Evolutionary conservation across 2,888 invertebrate genomes (phyloP).

Genomic region (Coelopa pilipes): DNA sequence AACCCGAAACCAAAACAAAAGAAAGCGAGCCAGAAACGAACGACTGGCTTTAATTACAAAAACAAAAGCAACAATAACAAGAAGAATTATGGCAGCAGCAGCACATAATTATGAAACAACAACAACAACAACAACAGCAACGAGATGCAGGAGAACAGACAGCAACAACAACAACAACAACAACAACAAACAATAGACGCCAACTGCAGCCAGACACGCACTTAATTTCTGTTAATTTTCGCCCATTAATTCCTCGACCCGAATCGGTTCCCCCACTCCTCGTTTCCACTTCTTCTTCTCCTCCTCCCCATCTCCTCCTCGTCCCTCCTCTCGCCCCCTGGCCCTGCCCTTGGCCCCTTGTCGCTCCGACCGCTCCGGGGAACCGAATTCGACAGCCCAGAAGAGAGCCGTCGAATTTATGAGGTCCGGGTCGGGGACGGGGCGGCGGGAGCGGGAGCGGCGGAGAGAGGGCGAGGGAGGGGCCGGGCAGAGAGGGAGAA

Average conservation of each 20-base stretch:
- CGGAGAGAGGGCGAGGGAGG: neutral
- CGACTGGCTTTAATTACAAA: too few species aligned
- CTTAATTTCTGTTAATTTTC: conserved; percentile 14
- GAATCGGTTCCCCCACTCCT: too few species aligned
- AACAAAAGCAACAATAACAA: too few species aligned
- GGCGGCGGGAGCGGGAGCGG: neutral
- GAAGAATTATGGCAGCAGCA: too few species aligned
- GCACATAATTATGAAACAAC: too few species aligned
- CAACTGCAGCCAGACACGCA: neutral
- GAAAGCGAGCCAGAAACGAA: too few species aligned
- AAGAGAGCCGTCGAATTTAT: conserved; percentile 3
- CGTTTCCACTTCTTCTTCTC: too few species aligned
- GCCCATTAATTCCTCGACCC: neutral
- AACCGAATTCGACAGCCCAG: neutral
- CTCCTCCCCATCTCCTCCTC: too few species aligned
- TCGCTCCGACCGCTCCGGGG: too few species aligned
- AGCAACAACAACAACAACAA: neutral
- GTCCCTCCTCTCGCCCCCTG: too few species aligned
- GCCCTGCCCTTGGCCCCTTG: too few species aligned
- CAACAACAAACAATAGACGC: neutral
- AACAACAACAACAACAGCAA: neutral
- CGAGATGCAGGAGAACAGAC: neutral
- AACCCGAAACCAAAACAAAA: too few species aligned
- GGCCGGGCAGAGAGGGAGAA: neutral
- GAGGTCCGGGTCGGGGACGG: neutral